phyloP scores from a whole-genome alignment of 2,888 invertebrate genomes.

The Prenolepis imparis region DNA sequence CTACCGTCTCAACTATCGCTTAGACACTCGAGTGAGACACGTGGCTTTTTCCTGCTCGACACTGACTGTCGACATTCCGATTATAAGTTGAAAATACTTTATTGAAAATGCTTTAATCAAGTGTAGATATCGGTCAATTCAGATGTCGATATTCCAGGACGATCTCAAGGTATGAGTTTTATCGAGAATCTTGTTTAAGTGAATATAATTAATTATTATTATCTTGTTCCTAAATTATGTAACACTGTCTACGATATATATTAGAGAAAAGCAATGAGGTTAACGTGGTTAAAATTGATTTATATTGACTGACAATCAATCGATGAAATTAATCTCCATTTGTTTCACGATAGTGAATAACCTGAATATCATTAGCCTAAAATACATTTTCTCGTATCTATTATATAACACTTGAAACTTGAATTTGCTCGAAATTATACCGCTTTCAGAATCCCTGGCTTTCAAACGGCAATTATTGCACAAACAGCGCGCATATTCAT shows the following conservation, averaged over 20 bases:
- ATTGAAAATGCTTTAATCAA: conserved; percentile 30
- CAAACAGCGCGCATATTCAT: conserved; percentile 12
- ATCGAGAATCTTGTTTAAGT: background rate
- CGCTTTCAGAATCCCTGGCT: conserved; percentile 10
- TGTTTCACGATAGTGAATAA: conserved; percentile 29
- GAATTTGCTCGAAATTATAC: conserved; percentile 11
- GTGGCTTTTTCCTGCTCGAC: background rate
- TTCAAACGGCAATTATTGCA: conserved; percentile 18
- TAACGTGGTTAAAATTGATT: conserved; percentile 17
- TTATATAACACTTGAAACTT: conserved; percentile 21
- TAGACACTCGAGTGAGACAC: background rate
- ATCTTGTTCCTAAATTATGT: conserved; percentile 13
- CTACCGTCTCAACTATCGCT: conserved; percentile 39
- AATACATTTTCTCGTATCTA: conserved; percentile 19
- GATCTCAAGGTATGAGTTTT: background rate
- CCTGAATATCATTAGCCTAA: background rate
- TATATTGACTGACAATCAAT: background rate
- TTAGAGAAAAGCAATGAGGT: conserved; percentile 19
- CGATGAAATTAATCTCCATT: conserved; percentile 29
- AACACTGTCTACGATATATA: background rate
- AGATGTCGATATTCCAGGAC: background rate
- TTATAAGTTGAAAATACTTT: background rate
- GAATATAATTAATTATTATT: conserved; percentile 16
- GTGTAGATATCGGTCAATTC: background rate
- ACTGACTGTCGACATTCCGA: conserved; percentile 7